These are phyloP conservation scores for Drosophila leonis DNA, from an alignment of 2,888 invertebrate genomes.

Conservation along the genomic window DNA sequence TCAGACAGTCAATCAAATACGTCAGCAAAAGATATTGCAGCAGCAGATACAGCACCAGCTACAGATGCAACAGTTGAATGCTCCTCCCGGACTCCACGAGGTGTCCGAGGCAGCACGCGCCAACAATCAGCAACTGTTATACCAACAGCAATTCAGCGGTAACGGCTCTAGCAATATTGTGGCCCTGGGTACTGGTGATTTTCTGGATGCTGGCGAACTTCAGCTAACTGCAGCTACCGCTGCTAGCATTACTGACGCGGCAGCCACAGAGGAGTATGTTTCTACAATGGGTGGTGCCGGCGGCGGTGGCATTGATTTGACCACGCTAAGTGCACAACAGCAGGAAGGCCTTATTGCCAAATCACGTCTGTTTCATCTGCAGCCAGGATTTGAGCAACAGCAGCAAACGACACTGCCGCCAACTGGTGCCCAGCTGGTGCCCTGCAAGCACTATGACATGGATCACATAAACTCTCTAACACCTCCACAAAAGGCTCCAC, in stretches of 20 bases:
- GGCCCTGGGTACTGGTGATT: slow-evolving; percentile 77
- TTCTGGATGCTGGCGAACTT: slow-evolving; percentile 82
- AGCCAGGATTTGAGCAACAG: slow-evolving; percentile 85
- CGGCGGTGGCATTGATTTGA: slow-evolving; percentile 81
- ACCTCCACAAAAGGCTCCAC: slow-evolving; percentile 81
- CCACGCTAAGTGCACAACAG: slow-evolving; percentile 84
- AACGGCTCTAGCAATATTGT: slow-evolving; percentile 64
- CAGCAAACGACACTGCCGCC: slow-evolving; percentile 59
- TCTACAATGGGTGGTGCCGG: slow-evolving; percentile 46
- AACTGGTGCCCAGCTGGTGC: slow-evolving; percentile 64
- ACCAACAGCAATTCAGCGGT: slow-evolving; percentile 83
- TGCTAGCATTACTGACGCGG: slow-evolving; percentile 51
- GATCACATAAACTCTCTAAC: slow-evolving; percentile 82
- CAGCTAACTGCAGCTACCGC: slow-evolving; percentile 69
- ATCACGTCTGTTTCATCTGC: slow-evolving; percentile 84
- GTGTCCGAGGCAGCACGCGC: slow-evolving; percentile 88
- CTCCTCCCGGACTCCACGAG: slow-evolving; percentile 87
- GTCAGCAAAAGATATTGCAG: slow-evolving; percentile 84
- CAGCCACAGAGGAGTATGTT: slow-evolving; percentile 81
- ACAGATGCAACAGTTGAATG: slow-evolving; percentile 84
- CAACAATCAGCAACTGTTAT: slow-evolving; percentile 86
- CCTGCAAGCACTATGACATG: slow-evolving; percentile 82
- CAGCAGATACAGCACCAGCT: slow-evolving; percentile 86
- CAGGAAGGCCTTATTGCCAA: slow-evolving; percentile 85
- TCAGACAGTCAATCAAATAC: slow-evolving; percentile 81